These are phyloP conservation scores for Stylophora pistillata DNA, from an alignment of 64 coral and sea anemone genomes.

Conservation along the genomic window DNA sequence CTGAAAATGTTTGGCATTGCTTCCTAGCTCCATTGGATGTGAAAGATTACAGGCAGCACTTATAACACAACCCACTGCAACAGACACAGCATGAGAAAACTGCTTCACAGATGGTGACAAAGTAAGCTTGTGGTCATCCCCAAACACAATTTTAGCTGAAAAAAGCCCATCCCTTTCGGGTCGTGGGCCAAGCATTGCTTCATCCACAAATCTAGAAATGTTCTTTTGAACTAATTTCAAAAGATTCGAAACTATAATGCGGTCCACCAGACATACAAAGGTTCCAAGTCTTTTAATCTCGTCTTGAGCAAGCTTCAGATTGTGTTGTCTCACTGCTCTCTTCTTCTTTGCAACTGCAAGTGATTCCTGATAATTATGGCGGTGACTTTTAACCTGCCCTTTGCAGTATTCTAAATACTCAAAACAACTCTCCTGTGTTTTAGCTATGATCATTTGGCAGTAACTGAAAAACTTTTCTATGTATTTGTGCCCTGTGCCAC, in stretches of 20 bases:
- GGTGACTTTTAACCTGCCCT: constrained; percentile 77
- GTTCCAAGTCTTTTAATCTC: constrained; percentile 78
- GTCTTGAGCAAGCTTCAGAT: constrained; percentile 85
- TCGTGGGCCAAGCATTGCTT: constrained; percentile 64
- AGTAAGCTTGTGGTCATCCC: constrained; percentile 57
- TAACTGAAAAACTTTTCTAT: constrained; percentile 88
- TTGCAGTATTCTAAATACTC: constrained; percentile 95
- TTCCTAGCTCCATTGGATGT: constrained; percentile 78
- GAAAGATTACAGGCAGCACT: constrained; percentile 65
- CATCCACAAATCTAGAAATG: constrained; percentile 83
- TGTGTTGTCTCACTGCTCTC: constrained; percentile 63
- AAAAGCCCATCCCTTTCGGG: constrained; percentile 86
- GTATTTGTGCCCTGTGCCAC: constrained; percentile 64
- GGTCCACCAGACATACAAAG: constrained; percentile 84
- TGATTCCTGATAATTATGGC: constrained; percentile 86
- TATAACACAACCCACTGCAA: constrained; percentile 63
- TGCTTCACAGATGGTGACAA: constrained; percentile 73
- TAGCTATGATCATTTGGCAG: constrained; percentile 89
- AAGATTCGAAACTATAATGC: constrained; percentile 81
- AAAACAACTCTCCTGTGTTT: constrained; percentile 93
- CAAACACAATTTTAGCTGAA: constrained; percentile 57
- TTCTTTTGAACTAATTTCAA: constrained; percentile 72
- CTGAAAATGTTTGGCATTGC: constrained; percentile 19
- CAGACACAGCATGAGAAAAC: constrained; percentile 49
- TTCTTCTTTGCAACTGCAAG: constrained; percentile 82